phyloP scores from a whole-genome alignment of 2,113 vertebrate genomes.

The Macquaria ambigua region DNA sequence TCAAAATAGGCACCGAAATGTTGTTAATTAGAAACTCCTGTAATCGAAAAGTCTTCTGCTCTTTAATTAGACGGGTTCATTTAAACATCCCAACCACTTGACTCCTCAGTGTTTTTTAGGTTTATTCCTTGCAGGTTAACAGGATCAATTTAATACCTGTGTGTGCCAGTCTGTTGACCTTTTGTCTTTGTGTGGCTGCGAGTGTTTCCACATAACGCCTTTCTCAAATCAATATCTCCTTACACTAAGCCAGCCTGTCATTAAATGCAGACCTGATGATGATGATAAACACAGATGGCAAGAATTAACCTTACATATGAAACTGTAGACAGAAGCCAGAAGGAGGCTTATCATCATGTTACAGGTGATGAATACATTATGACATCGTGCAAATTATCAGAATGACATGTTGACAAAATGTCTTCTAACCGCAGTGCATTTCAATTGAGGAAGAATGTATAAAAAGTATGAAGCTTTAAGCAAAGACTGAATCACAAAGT shows the following conservation, averaged over 20 bases:
- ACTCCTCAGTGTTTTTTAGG: conserved; percentile 35
- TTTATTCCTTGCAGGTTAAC: conserved; percentile 42
- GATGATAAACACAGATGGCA: neutral
- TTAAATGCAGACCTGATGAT: conserved; percentile 33
- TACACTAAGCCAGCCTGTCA: conserved; percentile 29
- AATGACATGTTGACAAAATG: neutral
- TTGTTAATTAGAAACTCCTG: conserved; percentile 61
- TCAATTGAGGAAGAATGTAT: neutral
- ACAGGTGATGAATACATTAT: conserved; percentile 6
- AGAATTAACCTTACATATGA: conserved; percentile 20
- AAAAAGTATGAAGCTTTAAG: neutral
- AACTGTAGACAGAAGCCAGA: neutral
- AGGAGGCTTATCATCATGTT: neutral
- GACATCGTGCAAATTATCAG: neutral
- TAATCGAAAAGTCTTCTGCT: conserved; percentile 45
- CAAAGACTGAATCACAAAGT: neutral
- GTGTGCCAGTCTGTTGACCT: conserved; percentile 50
- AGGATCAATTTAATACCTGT: conserved; percentile 48
- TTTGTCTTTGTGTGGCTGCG: conserved; percentile 49
- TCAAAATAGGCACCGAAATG: conserved; percentile 50
- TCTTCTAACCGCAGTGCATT: no score
- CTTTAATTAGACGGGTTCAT: conserved; percentile 55
- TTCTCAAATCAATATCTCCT: conserved; percentile 58
- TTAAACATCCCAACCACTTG: conserved; percentile 1
- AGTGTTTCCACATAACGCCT: conserved; percentile 28